Evolutionary conservation across 1,140 invertebrate genomes (phyloP).

Genomic region (Epicauta chinensis): DNA sequence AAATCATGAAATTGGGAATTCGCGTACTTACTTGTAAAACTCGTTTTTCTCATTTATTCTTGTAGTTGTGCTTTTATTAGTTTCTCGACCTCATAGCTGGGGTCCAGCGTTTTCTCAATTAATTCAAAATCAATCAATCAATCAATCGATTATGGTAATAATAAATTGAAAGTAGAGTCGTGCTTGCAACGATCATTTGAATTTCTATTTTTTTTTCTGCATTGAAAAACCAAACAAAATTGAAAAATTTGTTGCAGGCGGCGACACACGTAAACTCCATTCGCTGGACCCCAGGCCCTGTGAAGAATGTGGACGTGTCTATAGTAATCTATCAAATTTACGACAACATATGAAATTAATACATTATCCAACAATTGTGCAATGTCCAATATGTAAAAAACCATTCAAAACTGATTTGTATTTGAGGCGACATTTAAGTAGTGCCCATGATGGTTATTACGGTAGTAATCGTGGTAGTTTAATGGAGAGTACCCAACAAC

Average conservation of each 20-base stretch:
- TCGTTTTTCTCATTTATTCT: background rate
- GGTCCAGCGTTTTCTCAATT: conserved; percentile 20
- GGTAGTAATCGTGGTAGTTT: no score
- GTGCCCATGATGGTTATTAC: conserved; percentile 46
- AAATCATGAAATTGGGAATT: no score
- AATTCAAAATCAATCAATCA: no score
- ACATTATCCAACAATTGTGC: conserved; percentile 69
- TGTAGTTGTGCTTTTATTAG: background rate
- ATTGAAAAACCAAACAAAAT: conserved; percentile 5
- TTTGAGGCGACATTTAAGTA: conserved; percentile 61
- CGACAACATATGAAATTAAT: conserved; percentile 73
- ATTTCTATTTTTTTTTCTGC: no score
- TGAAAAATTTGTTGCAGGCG: conserved; percentile 40
- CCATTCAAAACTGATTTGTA: conserved; percentile 74
- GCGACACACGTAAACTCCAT: conserved; percentile 50
- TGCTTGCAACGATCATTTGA: conserved; percentile 32
- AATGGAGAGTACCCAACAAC: background rate
- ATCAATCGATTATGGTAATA: no score
- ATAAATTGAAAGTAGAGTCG: conserved; percentile 8
- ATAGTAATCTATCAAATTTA: conserved; percentile 74
- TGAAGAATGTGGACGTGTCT: conserved; percentile 69
- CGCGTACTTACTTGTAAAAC: no score
- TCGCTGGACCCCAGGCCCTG: conserved; percentile 63
- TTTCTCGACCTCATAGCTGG: conserved; percentile 2
- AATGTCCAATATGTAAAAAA: conserved; percentile 66